Evolutionary conservation across 2,797 vertebrate species (phyloP).

Genomic region (Spinus olivaceus): DNA sequence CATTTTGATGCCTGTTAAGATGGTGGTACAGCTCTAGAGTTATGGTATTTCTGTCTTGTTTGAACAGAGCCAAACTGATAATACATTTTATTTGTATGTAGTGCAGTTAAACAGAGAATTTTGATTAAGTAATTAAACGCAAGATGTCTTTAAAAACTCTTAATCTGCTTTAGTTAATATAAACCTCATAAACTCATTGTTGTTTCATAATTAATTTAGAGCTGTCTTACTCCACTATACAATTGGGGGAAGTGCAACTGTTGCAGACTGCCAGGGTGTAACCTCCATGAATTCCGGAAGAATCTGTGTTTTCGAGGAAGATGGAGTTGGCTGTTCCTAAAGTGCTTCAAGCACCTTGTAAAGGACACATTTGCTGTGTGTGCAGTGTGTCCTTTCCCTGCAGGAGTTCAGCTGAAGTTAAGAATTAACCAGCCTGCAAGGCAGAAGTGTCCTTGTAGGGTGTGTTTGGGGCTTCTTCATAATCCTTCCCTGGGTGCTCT

Average conservation of each 20-base stretch:
- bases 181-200: background rate
- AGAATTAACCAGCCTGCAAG: background rate
- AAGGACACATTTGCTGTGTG: background rate
- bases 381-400: background rate
- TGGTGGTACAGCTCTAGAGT: background rate
- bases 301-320: slow-evolving; percentile 8
- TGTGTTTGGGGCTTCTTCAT: background rate
- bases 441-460: background rate
- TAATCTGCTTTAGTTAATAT: background rate
- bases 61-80: background rate
- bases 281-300: background rate
- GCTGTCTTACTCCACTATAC: background rate
- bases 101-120: background rate
- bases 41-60: background rate
- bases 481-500: background rate
- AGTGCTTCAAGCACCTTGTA: background rate
- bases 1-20: background rate
- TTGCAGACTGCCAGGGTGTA: background rate
- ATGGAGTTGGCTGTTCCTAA: background rate
- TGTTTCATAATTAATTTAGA: background rate
- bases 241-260: slow-evolving; percentile 8
- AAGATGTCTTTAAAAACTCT: background rate
- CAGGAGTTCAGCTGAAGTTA: background rate
- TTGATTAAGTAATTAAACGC: background rate
- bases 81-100: background rate